Evolutionary conservation across 2,888 invertebrate species (phyloP).

Genomic region (Morpho deidamia): DNA sequence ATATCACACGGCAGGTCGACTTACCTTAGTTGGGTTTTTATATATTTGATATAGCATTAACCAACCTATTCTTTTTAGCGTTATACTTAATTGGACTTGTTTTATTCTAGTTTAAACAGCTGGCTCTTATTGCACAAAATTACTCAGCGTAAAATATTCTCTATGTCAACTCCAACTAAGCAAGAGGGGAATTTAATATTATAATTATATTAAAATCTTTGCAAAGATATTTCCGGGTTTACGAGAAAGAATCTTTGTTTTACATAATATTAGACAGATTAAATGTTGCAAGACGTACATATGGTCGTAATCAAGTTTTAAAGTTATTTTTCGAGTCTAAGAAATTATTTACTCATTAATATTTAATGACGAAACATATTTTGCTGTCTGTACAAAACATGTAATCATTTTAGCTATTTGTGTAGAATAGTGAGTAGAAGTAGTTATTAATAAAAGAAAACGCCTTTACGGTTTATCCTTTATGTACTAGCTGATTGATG

Average conservation of each 20-base stretch:
- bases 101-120: constrained; percentile 5
- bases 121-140: constrained; percentile 35
- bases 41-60: no score
- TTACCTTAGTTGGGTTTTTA: no score
- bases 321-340: no score
- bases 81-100: no score
- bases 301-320: no score
- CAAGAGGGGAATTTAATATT: constrained; percentile 37
- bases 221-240: constrained; percentile 16
- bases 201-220: constrained; percentile 34
- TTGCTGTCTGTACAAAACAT: constrained; percentile 44
- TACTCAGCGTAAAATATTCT: constrained; percentile 64
- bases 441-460: constrained; percentile 65
- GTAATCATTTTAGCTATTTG: constrained; percentile 69
- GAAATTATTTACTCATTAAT: no score
- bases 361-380: constrained; percentile 12
- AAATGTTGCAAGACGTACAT: no score
- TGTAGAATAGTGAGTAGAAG: constrained; percentile 58
- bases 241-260: constrained; percentile 7
- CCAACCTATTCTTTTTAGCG: no score
- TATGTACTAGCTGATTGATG: constrained; percentile 5
- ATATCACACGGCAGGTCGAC: no score
- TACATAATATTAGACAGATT: not conserved
- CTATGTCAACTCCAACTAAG: constrained; percentile 46
- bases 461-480: constrained; percentile 38